Evolutionary conservation across 2,888 invertebrate genomes (phyloP), one percentile per base, ranked within the genome.

Genomic region (Himalopsyche anomala): DNA sequence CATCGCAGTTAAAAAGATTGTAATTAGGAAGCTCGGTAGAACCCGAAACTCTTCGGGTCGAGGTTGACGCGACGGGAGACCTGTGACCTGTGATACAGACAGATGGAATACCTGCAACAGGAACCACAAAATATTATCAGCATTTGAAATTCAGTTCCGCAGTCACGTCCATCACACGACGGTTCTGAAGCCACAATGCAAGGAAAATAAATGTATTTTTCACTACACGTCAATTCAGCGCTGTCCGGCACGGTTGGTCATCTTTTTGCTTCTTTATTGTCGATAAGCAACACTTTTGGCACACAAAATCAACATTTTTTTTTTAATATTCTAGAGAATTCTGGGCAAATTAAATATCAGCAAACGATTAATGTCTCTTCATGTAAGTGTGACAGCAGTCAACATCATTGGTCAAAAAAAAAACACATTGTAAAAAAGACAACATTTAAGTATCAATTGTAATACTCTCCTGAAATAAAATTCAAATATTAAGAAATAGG

Each of bases 121-220:
- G 88, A 87, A 88, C 86, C 88, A 85, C 82, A 88, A 88, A 87
- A 84, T 84, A 54, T 85, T 84, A 88, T 88, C 88, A 88, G 87
- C 56, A 85, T 62, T 79, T 81, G 81, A 15, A 56, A 51, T 85
- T 55, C 55, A 0, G 81, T 62, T 42, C 81, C 55, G n/a, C 28
- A 36, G 74, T 74, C 12, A 51, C 74, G 2, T 74, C 74, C 69
- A 81, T 42, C 62, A 83, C 45, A 74, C 42, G 54, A 56, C 56
- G 80, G 80, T 38, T 80, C 55, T 42, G 55, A 56, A 82, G 69
- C 81, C 82, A 82, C 40, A 54, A 69, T 83, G 42, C 56, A 51
- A 42, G 83, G 51, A 83, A 36, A 51, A 51, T 51, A 69, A 69
- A 19, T 74, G 74, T 74, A 36, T 74, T 15, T 74, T 83, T 51